Percentiles rank a stretch among this genome's conserved stretches.
Conservation (phyloP, 2,888 invertebrate genomes). For the Clostera curtula region DNA sequence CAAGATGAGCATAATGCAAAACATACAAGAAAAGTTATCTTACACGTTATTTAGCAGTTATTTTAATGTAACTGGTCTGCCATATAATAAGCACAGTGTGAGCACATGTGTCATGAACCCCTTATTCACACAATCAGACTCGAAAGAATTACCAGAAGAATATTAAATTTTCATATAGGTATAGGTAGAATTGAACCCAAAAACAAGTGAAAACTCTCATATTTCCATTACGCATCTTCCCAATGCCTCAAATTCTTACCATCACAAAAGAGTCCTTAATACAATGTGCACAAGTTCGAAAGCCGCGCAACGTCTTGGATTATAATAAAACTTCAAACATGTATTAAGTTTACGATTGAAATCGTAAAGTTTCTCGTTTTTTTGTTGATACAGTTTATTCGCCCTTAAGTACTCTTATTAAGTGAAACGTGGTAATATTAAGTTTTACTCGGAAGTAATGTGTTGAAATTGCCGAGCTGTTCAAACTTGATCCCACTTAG, state of each 20-base stretch:
- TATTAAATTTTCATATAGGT: no score
- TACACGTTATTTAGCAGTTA: no score
- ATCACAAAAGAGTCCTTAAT: constrained; percentile 5
- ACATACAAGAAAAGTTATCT: no score
- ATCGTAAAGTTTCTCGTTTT: constrained; percentile 24
- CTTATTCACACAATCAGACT: no score
- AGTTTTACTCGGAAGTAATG: constrained; percentile 14
- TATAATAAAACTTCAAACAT: constrained; percentile 16
- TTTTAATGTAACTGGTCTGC: no score
- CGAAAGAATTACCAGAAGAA: no score
- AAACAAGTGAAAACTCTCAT: constrained; percentile 17
- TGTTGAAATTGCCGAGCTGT: constrained; percentile 17
- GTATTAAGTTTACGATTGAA: constrained; percentile 22
- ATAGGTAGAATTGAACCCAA: no score
- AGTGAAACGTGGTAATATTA: constrained; percentile 18
- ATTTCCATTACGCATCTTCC: constrained; percentile 18
- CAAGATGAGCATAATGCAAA: no score
- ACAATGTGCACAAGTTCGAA: constrained; percentile 4
- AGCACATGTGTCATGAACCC: no score
- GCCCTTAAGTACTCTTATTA: constrained; percentile 26
- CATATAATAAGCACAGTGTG: no score
- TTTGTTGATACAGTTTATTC: constrained; percentile 26
- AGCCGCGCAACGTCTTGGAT: constrained; percentile 4
- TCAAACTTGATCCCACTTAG: neutral
- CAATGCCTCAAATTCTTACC: constrained; percentile 12